Base-by-base conservation (phyloP, 2,797 vertebrate species). In the Huso huso region DNA sequence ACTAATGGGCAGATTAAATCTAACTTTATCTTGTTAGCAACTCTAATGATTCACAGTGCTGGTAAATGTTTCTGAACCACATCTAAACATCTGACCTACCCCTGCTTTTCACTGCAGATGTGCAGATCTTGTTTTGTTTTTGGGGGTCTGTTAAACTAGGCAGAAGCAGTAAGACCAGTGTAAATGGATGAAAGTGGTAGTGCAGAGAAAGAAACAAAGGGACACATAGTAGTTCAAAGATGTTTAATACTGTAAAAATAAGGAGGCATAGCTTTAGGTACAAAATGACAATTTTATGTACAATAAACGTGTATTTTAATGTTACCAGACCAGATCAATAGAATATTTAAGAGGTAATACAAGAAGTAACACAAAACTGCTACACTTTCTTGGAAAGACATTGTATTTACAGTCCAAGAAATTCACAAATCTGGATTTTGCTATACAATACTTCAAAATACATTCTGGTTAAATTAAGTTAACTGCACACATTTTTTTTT, bases 251-350 rank as follows among this genome's bases (percentile, higher is more conserved):
- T 65, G 72, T 78, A 72, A 71, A 71, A 72, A 66, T 68, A 69
- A 13, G 69, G 48, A 70, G 72, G 74, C 61, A 73, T 66, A 10
- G 64, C 58, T 70, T 74, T 68, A 64, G 74, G 83, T 81, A 68
- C 81, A 83, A 84, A 85, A 12, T 51, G 49, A 57, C 23, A 3
- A 79, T 68, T 55, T 73, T 63, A 79, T 50, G 70, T 74, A 77
- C 62, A 66, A 52, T 66, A 48, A 67, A 64, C 23, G 3, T 58
- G 2, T 51, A 49, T 52, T 7, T 5, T 6, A 37, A 53, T 66
- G 6, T 68, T 12, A 63, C 49, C 8, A 6, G 48, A 64, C 15
- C 37, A 64, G 50, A 65, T 15, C 49, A 49, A n/a, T 50, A 13
- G n/a, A 1, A 50, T 12, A 48, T 12, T 15, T 18, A 62, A 11